These are phyloP conservation scores for Diloba caeruleocephala DNA, from an alignment of 2,888 invertebrate species.

Conservation along the genomic window DNA sequence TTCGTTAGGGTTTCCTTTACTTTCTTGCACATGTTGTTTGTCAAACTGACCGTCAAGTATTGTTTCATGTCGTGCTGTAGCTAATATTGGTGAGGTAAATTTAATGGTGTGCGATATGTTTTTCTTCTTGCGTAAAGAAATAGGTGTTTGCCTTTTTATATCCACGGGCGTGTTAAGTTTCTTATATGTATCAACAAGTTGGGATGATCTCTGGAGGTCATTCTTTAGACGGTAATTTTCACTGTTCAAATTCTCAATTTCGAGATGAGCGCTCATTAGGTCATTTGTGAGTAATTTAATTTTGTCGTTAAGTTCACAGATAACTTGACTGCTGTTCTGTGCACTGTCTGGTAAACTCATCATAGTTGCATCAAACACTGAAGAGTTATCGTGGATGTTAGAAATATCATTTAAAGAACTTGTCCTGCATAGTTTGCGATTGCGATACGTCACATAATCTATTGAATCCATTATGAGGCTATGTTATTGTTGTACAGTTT, in stretches of 20 bases:
- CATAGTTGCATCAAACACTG: conserved; percentile 6
- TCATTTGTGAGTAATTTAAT: not conserved
- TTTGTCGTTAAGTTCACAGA: not conserved
- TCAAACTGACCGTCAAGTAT: too few relatives aligned
- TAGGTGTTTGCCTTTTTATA: not conserved
- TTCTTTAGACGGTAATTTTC: conserved; percentile 1
- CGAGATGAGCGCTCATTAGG: conserved; percentile 1
- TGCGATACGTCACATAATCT: too few relatives aligned
- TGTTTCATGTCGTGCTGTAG: too few relatives aligned
- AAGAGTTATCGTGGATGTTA: not conserved
- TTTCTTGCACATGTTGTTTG: too few relatives aligned
- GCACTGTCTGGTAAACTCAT: conserved; percentile 6
- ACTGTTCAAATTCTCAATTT: conserved; percentile 5
- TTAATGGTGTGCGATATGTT: too few relatives aligned
- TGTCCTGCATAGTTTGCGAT: not conserved
- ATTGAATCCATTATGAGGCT: too few relatives aligned
- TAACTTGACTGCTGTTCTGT: not conserved
- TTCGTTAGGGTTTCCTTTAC: too few relatives aligned
- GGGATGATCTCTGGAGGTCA: not conserved
- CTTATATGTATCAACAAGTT: not conserved
- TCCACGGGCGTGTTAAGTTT: not conserved
- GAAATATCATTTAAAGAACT: not conserved
- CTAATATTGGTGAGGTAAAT: too few relatives aligned
- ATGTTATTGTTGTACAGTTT: too few relatives aligned
- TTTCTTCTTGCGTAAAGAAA: too few relatives aligned